Base-by-base conservation (phyloP, 2,113 vertebrate species). In the Syngnathoides biaculeatus region DNA sequence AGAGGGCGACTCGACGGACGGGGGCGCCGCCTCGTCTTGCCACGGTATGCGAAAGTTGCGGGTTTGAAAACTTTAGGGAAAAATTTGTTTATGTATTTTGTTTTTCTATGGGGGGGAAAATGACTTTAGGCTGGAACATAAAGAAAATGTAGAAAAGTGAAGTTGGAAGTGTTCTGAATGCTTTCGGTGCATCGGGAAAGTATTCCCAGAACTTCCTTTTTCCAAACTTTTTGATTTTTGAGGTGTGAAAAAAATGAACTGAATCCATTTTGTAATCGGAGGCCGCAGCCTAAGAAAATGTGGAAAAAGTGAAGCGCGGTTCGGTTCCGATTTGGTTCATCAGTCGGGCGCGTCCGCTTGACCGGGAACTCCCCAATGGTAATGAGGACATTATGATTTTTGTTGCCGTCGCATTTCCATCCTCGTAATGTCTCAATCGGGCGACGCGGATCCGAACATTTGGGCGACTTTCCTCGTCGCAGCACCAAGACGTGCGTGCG, bases 21-120 rank as follows among this genome's bases (percentile, higher is more conserved):
- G n/a, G 0, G 5, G 50, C 13, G 50, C 39, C 20, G 47, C 63
- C 13, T 86, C 80, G 71, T 74, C 81, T 24, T 20, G 82, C n/a
- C 85, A 74, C 86, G 86, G 85, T 92, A 68, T 39, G n/a, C 55
- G 26, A 19, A 61, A 12, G 27, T 17, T 47, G 30, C 30, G 12
- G 40, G 13, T 42, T 42, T 42, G 8, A 42, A 2, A 42, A 13
- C 3, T n/a, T n/a, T n/a, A n/a, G n/a, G n/a, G n/a, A n/a, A n/a
- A n/a, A n/a, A n/a, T n/a, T n/a, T n/a, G n/a, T n/a, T n/a, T n/a
- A n/a, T n/a, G n/a, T n/a, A n/a, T n/a, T n/a, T n/a, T n/a, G n/a
- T n/a, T n/a, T n/a, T n/a, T n/a, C n/a, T n/a, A n/a, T n/a, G n/a
- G n/a, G n/a, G n/a, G n/a, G n/a, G n/a, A n/a, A n/a, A n/a, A n/a